Evolutionary conservation across 2,888 invertebrate species (phyloP), one percentile per base, ranked within the genome.

Genomic region (Tolmerus cingulatus): DNA sequence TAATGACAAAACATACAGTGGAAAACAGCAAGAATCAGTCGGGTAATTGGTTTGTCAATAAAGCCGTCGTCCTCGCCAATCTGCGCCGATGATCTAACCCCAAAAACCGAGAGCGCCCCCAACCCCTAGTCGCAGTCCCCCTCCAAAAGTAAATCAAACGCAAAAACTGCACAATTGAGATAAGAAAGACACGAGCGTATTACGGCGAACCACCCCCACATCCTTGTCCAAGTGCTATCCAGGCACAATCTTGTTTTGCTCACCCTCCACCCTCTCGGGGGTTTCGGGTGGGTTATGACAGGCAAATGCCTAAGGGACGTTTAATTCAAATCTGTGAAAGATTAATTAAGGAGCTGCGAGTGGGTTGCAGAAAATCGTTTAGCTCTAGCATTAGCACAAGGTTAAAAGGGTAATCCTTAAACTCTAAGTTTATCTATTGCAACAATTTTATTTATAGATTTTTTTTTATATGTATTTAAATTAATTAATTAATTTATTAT

Each of bases 111-210:
- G 57, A 57, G 34, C 34, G 46, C 81, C 84, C n/a, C 40, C 74
- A n/a, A 5, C 8, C 66, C 23, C 12, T 19, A 23, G 27, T 12
- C 66, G 19, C 55, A 51, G 30, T 43, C 84, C 84, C 84, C 84
- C 84, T 74, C 34, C 12, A 40, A 87, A 87, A 87, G 87, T 88
- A 87, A 87, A 87, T 87, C 87, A 87, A 88, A 88, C 85, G 87
- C 86, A 86, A 88, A 88, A 88, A 86, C 88, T 88, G 88, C 88
- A 88, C 86, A 87, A 86, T 88, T 86, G 87, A 88, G 88, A 88
- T 88, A 88, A 88, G 88, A 84, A 51, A 46, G 74, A 86, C 87
- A 86, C 55, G 55, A 30, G n/a, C 74, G 86, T 57, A 74, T 76
- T 66, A 57, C 46, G 76, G 16, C 34, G 19, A 37, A 40, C 84